These are phyloP conservation scores for Tympanoctomys barrerae DNA, from an alignment of 2,797 vertebrate species.

Conservation along the genomic window DNA sequence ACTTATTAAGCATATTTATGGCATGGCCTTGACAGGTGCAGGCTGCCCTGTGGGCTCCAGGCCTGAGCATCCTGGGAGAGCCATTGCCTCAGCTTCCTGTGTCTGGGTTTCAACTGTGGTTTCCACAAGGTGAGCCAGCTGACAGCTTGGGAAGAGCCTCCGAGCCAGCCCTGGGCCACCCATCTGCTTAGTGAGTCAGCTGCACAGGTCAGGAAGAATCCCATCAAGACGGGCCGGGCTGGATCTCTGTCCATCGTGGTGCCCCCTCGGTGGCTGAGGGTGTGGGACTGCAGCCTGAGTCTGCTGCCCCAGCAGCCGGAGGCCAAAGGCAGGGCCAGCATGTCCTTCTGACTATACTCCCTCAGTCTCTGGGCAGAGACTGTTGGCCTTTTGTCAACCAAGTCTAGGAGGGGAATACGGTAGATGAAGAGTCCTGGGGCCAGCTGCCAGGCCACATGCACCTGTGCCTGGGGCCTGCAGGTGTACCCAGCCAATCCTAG, in stretches of 20 bases:
- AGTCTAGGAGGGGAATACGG: background rate
- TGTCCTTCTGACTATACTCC: background rate
- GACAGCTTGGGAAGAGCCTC: background rate
- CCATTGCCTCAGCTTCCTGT: background rate
- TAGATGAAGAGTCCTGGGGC: background rate
- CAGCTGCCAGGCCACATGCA: background rate
- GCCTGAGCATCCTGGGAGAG: background rate
- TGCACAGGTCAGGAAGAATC: background rate
- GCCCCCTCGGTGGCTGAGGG: background rate
- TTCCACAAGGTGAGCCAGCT: background rate
- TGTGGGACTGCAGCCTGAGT: no score
- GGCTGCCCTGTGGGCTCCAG: background rate
- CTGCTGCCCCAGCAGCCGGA: background rate
- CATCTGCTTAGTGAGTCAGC: background rate
- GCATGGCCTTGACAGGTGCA: background rate
- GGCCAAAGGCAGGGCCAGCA: no score
- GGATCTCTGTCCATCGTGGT: background rate
- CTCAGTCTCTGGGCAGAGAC: background rate
- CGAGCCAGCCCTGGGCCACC: background rate
- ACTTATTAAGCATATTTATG: background rate
- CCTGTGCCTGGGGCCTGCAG: background rate
- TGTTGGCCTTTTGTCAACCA: background rate
- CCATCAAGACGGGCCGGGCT: background rate
- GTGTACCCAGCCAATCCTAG: background rate
- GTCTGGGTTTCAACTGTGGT: background rate